These are phyloP conservation scores for Venturia canescens DNA, from an alignment of 1,140 invertebrate species.

Conservation along the genomic window DNA sequence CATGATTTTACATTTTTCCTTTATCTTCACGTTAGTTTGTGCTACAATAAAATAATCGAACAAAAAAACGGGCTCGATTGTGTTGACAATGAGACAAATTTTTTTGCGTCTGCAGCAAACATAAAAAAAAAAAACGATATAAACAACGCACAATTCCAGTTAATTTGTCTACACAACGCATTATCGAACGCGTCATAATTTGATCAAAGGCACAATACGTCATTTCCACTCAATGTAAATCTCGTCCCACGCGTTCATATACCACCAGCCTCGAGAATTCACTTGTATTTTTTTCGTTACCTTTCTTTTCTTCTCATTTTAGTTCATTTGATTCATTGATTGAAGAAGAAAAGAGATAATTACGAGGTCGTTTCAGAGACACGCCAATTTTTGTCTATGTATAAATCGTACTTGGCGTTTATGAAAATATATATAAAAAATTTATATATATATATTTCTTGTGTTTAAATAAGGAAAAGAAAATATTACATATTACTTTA, in stretches of 20 bases:
- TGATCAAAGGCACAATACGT: too few species aligned
- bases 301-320: too few species aligned
- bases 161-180: conserved; percentile 47
- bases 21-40: conserved; percentile 33
- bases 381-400: neutral
- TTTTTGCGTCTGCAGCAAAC: conserved; percentile 45
- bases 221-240: too few species aligned
- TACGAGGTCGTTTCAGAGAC: neutral
- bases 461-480: conserved; percentile 20
- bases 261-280: too few species aligned
- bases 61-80: neutral
- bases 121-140: neutral
- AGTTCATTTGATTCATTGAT: too few species aligned
- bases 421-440: neutral
- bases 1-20: conserved; percentile 15
- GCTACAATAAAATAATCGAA: conserved; percentile 2
- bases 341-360: neutral
- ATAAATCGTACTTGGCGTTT: neutral
- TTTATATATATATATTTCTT: neutral
- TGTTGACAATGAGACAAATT: conserved; percentile 57
- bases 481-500: conserved; percentile 24
- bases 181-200: too few species aligned
- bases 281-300: too few species aligned
- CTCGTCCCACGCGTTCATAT: too few species aligned
- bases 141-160: conserved; percentile 54